phyloP scores from a whole-genome alignment of 2,888 invertebrate genomes.

The Podabrus alpinus region DNA sequence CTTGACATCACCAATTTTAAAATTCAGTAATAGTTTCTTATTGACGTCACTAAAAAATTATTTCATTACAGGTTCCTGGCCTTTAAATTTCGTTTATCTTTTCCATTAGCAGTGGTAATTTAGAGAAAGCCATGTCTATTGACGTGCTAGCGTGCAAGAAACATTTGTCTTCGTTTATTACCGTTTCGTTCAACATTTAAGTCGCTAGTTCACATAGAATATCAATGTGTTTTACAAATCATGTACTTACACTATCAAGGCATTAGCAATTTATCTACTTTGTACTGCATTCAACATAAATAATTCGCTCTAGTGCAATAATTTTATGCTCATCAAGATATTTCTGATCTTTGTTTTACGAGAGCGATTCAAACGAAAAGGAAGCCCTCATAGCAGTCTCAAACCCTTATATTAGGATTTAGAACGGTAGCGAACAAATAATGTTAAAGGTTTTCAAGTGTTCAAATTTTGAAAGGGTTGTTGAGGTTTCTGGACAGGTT shows the following conservation, averaged over 20 bases:
- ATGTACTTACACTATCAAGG: conserved; percentile 18
- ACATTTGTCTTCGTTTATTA: conserved; percentile 46
- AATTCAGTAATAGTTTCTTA: background rate
- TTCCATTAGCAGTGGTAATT: conserved; percentile 4
- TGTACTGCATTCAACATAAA: background rate
- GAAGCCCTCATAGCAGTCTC: background rate
- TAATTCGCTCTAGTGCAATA: background rate
- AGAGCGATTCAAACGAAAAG: conserved; percentile 14
- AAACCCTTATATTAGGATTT: background rate
- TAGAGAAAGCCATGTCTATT: conserved; percentile 34
- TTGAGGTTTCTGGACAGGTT: background rate
- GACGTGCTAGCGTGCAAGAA: conserved; percentile 34
- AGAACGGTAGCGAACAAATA: background rate
- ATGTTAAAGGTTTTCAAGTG: background rate
- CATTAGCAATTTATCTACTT: conserved; percentile 9
- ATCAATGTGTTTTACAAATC: conserved; percentile 39
- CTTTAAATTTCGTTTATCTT: background rate
- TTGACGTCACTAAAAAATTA: background rate
- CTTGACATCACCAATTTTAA: background rate
- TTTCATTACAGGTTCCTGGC: background rate
- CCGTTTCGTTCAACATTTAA: conserved; percentile 39
- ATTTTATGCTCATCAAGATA: background rate
- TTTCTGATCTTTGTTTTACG: background rate
- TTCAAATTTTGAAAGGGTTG: background rate
- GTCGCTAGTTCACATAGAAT: conserved; percentile 35